Evolutionary conservation across 1,140 invertebrate genomes (phyloP), one percentile per base, ranked within the genome.

Genomic region (Drosophila ogumai): DNA sequence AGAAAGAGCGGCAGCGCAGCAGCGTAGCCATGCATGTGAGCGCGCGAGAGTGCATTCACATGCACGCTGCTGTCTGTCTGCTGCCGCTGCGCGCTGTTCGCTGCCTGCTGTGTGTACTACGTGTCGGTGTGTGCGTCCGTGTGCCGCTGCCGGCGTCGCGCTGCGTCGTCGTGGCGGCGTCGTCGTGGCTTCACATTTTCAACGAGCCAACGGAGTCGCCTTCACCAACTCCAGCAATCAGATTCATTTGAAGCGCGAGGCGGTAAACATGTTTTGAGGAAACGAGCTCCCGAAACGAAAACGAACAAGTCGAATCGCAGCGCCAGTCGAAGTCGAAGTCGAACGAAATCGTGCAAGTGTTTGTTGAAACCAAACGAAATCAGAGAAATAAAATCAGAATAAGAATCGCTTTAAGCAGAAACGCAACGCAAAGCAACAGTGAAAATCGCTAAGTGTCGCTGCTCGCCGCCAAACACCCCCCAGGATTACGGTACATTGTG

Each of bases 251-350:
- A 86, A 92, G 77, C 91, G 91, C 88, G 82, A 84, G 80, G 91
- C 84, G 91, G 87, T 86, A 78, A 92, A 92, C 91, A 92, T 92
- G 91, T 82, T 88, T 86, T 91, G 78, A 87, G 81, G 75, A 90
- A 90, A 81, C 84, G 81, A 90, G 85, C 85, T 90, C 85, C 69
- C 79, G 57, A 58, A 56, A 56, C 59, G 54, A 54, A 57, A 54
- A 57, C 34, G 32, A 54, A 69, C 9, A 54, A 66, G 54, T 56
- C 25, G 40, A 22, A 65, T 61, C 47, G 66, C 44, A 59, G 25
- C 41, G 44, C 40, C 40, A 54, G 55, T 34, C 49, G 31, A 74
- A 68, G 50, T 34, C 34, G 61, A 71, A 69, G 46, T 47, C 32
- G 67, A 22, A 17, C 19, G 52, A 66, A 47, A 49, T 34, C 61